Percentiles rank a stretch among this genome's conserved stretches.
Conservation (phyloP, 2,888 invertebrate species). For the Cosmia pyralina region DNA sequence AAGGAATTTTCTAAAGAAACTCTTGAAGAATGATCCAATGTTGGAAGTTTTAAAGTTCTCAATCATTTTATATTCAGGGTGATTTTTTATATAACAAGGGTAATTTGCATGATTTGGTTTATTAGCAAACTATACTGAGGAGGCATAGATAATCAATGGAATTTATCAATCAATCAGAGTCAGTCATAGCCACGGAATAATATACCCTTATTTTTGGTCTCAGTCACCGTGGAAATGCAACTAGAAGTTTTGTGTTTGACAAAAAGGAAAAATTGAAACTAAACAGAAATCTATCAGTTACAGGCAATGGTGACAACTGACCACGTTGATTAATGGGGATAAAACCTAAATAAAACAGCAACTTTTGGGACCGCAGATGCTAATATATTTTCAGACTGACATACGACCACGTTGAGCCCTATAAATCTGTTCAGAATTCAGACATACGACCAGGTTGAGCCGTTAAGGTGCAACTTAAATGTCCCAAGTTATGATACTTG, state of each 20-base stretch:
- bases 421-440: background rate
- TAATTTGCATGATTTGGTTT: background rate
- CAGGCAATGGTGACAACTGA: background rate
- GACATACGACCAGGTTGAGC: background rate
- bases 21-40: constrained; percentile 19
- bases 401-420: too few species aligned
- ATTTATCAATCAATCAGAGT: background rate
- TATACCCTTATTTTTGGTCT: background rate
- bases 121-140: background rate
- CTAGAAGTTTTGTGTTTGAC: background rate
- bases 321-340: background rate
- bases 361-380: background rate
- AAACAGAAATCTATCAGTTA: background rate
- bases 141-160: background rate
- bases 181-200: background rate
- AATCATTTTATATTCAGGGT: background rate
- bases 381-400: too few species aligned
- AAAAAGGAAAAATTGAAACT: background rate
- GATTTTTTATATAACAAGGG: background rate
- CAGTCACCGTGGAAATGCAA: background rate
- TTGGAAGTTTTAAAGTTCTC: constrained; percentile 1
- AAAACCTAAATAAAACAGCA: background rate
- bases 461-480: constrained; percentile 11
- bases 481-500: constrained; percentile 40
- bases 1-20: constrained; percentile 44